A percentile compares a stretch with the other conserved stretches of the same genome.
Conservation (phyloP, 2,113 vertebrate species). For the Spea bombifrons region DNA sequence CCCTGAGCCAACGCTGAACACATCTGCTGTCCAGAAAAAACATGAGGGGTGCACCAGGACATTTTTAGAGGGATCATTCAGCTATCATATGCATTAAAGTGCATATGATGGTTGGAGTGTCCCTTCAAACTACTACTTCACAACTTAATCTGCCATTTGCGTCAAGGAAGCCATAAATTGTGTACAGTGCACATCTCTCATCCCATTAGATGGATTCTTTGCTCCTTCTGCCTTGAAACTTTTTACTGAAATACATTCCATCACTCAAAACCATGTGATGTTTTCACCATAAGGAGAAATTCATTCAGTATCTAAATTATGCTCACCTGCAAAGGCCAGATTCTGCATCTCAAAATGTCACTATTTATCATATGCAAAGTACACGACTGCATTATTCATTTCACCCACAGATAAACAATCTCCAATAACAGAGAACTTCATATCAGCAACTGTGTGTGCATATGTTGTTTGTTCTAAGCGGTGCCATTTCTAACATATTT, state of each 20-base stretch:
- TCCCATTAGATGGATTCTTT: slow-evolving; percentile 1
- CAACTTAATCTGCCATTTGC: too few species aligned
- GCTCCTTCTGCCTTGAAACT: slow-evolving; percentile 29
- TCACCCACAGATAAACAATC: slow-evolving; percentile 47
- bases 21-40: too few species aligned
- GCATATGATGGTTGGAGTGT: too few species aligned
- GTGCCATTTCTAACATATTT: slow-evolving; percentile 26
- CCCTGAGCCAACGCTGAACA: too few species aligned
- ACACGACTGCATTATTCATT: slow-evolving; percentile 49
- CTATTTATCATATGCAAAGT: slow-evolving; percentile 49
- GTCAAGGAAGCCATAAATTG: too few species aligned
- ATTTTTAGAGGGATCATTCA: too few species aligned
- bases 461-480: slow-evolving; percentile 41
- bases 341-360: slow-evolving; percentile 49
- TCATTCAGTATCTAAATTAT: slow-evolving; percentile 46
- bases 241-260: slow-evolving; percentile 45
- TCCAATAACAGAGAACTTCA: slow-evolving; percentile 30
- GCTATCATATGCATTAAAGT: too few species aligned
- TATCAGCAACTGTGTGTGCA: slow-evolving; percentile 39
- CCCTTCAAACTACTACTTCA: too few species aligned
- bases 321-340: slow-evolving; percentile 49
- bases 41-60: too few species aligned
- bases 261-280: slow-evolving; percentile 46
- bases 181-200: too few species aligned
- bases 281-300: slow-evolving; percentile 43